Evolutionary conservation across 2,113 vertebrate genomes (phyloP).

Genomic region (Ciconia boyciana): DNA sequence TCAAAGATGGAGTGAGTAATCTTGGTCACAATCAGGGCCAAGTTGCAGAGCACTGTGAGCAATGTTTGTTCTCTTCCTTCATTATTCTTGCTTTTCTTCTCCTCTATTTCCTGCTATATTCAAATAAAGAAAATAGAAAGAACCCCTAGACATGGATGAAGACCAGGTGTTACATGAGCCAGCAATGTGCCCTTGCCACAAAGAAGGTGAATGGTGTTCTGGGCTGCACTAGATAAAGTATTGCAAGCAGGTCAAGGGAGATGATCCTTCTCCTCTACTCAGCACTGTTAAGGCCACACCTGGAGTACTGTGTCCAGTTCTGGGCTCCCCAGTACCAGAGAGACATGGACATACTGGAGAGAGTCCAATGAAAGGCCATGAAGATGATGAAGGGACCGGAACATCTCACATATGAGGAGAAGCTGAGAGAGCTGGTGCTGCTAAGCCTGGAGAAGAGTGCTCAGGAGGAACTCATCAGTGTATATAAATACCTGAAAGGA

Average conservation of each 20-base stretch:
- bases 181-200: background rate
- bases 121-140: background rate
- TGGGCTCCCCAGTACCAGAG: background rate
- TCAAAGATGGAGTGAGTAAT: background rate
- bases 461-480: no score
- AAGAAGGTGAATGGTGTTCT: background rate
- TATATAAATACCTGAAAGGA: background rate
- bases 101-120: background rate
- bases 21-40: background rate
- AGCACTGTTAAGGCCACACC: background rate
- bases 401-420: background rate
- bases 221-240: background rate
- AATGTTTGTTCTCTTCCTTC: background rate
- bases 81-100: background rate
- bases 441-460: background rate
- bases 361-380: accelerated
- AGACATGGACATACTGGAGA: background rate
- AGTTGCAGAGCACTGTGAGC: background rate
- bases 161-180: background rate
- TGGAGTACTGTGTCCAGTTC: background rate
- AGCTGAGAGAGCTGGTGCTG: background rate
- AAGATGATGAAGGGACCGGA: background rate
- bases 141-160: background rate
- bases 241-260: background rate
- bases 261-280: background rate